phyloP scores from a whole-genome alignment of 2,113 vertebrate genomes.

The Nothoprocta perdicaria region DNA sequence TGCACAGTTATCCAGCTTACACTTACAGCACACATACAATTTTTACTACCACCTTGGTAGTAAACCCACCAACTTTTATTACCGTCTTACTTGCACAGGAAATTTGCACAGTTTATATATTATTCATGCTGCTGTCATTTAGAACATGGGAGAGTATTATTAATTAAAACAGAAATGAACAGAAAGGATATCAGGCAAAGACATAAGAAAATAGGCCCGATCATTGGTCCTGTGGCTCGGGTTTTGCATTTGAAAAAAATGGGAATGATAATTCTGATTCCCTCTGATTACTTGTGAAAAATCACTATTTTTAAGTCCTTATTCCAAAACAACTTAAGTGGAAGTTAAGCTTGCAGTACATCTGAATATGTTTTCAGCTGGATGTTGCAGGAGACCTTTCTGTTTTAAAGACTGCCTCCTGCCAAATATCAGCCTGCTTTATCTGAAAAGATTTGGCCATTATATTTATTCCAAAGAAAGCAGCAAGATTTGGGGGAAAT shows the following conservation, averaged over 20 bases:
- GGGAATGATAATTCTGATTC: neutral
- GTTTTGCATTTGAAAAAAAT: neutral
- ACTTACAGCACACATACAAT: neutral
- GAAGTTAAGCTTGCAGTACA: neutral
- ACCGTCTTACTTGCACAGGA: neutral
- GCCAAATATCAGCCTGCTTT: neutral
- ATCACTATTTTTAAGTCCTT: neutral
- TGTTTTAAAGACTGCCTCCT: neutral
- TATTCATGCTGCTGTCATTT: neutral
- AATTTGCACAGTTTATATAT: neutral
- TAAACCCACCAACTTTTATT: too few relatives aligned
- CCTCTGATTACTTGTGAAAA: neutral
- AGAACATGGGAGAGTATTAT: neutral
- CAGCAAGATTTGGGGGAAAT: constrained; percentile 7
- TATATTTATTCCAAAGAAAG: neutral
- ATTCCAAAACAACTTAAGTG: neutral
- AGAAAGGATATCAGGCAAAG: neutral
- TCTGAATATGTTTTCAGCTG: neutral
- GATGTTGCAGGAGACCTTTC: neutral
- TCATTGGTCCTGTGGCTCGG: neutral
- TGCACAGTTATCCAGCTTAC: neutral
- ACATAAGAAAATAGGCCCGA: neutral
- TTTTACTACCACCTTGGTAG: neutral
- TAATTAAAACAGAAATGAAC: neutral
- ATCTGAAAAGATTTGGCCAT: neutral